Evolutionary conservation across 1,140 invertebrate genomes (phyloP), one percentile per base, ranked within the genome.

Genomic region (Drosophila sucinea): DNA sequence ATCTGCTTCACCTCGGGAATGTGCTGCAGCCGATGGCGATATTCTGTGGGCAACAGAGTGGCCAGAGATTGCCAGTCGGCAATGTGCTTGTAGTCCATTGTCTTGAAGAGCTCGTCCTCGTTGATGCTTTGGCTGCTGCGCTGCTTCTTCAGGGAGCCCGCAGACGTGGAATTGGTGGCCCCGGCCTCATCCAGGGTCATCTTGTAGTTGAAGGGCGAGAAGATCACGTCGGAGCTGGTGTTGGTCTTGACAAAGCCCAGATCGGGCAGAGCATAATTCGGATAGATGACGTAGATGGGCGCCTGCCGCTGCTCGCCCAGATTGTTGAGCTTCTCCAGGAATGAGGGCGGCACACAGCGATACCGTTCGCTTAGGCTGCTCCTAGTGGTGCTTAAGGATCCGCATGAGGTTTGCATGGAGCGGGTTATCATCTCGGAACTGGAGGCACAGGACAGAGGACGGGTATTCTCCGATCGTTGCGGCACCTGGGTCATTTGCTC

Each of bases 61-160:
- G 96, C 97, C 38, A 98, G 92, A 1, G 97, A 98, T 85, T 98
- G 96, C 97, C 97, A 98, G 90, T 98, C 97, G 82, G 95, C 94
- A 7, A 98, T 95, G 81, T 98, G 96, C 27, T 94, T 94, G 69
- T 98, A 95, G 67, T 96, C 96, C 89, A 95, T 95, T 77, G 95
- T 95, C 78, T 95, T 95, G 11, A 98, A 92, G 29, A 94, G 94
- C 91, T 98, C 97, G 38, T 97, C 93, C 87, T 98, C 97, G 74
- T 95, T 82, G 4, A 64, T 68, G 57, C 73, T 96, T 83, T 96
- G 97, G 27, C 96, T 97, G n/a, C 96, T 96, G 77, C 96, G 93
- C 25, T 90, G 71, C 55, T 91, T 90, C 63, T 87, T 91, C 10
- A 89, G 54, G 0, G 78, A 78, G 23, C 60, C 73, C 0, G 69